Conservation (phyloP, 2,888 invertebrate species). For the Blera fallax region DNA sequence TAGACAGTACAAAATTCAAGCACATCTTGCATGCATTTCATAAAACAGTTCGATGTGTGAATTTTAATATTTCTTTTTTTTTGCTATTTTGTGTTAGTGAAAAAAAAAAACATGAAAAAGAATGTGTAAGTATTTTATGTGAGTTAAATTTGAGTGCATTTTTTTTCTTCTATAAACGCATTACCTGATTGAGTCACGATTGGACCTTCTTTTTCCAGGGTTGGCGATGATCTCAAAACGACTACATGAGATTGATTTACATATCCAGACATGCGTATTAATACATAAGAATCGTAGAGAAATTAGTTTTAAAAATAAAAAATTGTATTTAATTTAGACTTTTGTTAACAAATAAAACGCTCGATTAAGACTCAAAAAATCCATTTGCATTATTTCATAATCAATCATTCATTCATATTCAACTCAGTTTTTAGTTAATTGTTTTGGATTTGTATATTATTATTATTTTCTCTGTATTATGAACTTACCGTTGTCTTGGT, state of each 20-base stretch:
- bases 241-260: constrained; percentile 49
- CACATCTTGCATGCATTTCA: constrained; percentile 14
- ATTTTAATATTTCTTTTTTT: not conserved
- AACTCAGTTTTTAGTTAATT: not conserved
- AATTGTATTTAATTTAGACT: not conserved
- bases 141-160: not conserved
- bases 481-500: constrained; percentile 80
- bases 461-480: not conserved
- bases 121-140: constrained; percentile 6
- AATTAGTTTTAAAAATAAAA: constrained; percentile 35
- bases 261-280: constrained; percentile 67
- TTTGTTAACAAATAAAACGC: not conserved
- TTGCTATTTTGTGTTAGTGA: constrained; percentile 21
- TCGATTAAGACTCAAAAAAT: constrained; percentile 3
- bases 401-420: no score
- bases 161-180: constrained; percentile 12
- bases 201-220: constrained; percentile 67
- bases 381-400: not conserved
- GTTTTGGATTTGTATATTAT: not conserved
- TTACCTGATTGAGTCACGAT: constrained; percentile 66
- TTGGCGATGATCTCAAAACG: constrained; percentile 65
- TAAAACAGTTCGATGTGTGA: no score
- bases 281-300: constrained; percentile 44
- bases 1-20: not conserved
- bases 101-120: constrained; percentile 3